phyloP scores from a whole-genome alignment of 2,888 invertebrate genomes.

The Toxonevra muliebris region DNA sequence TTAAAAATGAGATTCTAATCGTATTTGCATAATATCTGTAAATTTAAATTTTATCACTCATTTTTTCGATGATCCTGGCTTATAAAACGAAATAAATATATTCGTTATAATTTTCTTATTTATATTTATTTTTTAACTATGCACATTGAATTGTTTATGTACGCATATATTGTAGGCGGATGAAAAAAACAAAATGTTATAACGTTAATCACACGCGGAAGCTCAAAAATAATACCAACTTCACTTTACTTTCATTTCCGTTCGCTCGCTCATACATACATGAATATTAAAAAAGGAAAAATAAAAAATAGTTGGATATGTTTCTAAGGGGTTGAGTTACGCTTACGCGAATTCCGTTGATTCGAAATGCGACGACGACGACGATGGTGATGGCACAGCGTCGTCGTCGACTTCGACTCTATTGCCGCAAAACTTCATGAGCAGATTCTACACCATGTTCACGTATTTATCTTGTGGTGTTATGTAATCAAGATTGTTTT shows the following conservation, averaged over 20 bases:
- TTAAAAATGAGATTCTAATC: too few relatives aligned
- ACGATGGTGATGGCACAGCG: conserved; percentile 10
- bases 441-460: conserved; percentile 66
- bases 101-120: conserved; percentile 39
- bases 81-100: too few relatives aligned
- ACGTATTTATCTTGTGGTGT: conserved; percentile 65
- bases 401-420: conserved; percentile 5
- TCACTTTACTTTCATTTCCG: too few relatives aligned
- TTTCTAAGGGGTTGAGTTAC: conserved; percentile 16
- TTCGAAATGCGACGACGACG: conserved; percentile 20
- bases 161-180: conserved; percentile 1
- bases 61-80: conserved; percentile 64
- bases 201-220: too few relatives aligned
- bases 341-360: not conserved
- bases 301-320: not conserved
- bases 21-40: not conserved
- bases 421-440: conserved; percentile 57
- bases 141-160: too few relatives aligned
- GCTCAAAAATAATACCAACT: too few relatives aligned
- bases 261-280: too few relatives aligned
- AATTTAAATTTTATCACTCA: conserved; percentile 55
- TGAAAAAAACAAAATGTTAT: too few relatives aligned
- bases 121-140: conserved; percentile 35
- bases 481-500: conserved; percentile 65
- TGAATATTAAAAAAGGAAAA: too few relatives aligned